Base-by-base conservation (phyloP, 1,140 invertebrate genomes). In the Plutomurus gul region DNA sequence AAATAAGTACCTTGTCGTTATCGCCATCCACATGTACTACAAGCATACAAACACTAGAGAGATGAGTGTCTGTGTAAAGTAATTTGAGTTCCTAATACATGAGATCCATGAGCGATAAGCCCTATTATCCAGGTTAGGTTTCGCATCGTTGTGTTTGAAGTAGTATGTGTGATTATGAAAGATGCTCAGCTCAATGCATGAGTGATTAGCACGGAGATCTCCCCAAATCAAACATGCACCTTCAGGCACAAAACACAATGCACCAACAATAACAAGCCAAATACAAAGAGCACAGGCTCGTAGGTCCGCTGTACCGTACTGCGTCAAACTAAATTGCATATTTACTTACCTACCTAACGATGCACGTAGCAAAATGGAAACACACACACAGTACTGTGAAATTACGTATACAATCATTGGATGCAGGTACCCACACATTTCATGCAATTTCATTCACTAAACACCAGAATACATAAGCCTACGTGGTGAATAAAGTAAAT, bases 161-260 rank as follows among this genome's bases (percentile, higher is more conserved):
- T 65, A n/a, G 47, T 11, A 36, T 36, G 13, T 25, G 30, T 7
- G 56, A 16, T 22, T 51, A 36, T 18, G 56, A 65, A 65, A 30
- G 56, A 65, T 65, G 56, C 30, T 65, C 30, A 33, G 56, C 30
- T 65, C 30, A 33, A 65, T 65, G 56, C 56, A 33, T 65, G 56
- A 65, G 56, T 65, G 56, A 65, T 65, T 65, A 65, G 56, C 56
- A 65, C 56, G 56, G 56, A 65, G 56, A 65, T 65, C 56, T 65
- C 56, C 56, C 36, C 27, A 65, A 65, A 65, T 65, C 56, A 36
- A 65, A 43, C 30, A 33, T 33, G 46, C 7, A n/a, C 56, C 36
- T n/a, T 11, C 11, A 30, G 56, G n/a, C n/a, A n/a, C 56, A 1
- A 65, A n/a, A 33, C 18, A 36, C 30, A 65, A 56, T 56, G 27